Evolutionary conservation across 2,113 vertebrate species (phyloP).

Genomic region (Oncorhynchus keta): DNA sequence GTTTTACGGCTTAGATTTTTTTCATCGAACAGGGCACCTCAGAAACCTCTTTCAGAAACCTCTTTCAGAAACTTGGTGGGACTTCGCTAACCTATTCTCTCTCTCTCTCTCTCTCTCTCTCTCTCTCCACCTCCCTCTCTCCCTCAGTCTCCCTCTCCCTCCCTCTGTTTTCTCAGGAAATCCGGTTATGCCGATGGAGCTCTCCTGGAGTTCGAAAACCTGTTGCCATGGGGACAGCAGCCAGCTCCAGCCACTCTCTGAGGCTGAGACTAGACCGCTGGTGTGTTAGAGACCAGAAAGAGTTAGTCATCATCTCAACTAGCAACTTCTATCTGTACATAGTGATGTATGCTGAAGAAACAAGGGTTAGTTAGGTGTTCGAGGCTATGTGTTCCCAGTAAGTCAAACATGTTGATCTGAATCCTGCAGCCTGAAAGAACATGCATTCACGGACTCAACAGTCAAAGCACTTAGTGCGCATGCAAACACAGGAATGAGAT

Average conservation of each 20-base stretch:
- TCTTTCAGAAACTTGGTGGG: not conserved
- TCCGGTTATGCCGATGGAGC: conserved; percentile 45
- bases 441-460: too few relatives aligned
- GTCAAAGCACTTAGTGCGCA: too few relatives aligned
- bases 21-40: not conserved
- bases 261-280: conserved; percentile 23
- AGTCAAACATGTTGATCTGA: too few relatives aligned
- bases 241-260: conserved; percentile 27
- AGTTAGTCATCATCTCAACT: too few relatives aligned
- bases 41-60: not conserved
- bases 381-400: too few relatives aligned
- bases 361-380: too few relatives aligned
- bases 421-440: too few relatives aligned
- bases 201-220: conserved; percentile 42
- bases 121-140: not conserved
- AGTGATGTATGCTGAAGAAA: too few relatives aligned
- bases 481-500: too few relatives aligned
- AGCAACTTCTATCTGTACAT: too few relatives aligned
- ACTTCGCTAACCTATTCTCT: not conserved
- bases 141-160: not conserved
- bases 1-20: not conserved
- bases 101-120: not conserved
- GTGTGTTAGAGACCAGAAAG: conserved; percentile 45
- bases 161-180: conserved; percentile 42
- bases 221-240: conserved; percentile 68